phyloP scores from a whole-genome alignment of 2,113 vertebrate species.

The Nycticebus coucang region DNA sequence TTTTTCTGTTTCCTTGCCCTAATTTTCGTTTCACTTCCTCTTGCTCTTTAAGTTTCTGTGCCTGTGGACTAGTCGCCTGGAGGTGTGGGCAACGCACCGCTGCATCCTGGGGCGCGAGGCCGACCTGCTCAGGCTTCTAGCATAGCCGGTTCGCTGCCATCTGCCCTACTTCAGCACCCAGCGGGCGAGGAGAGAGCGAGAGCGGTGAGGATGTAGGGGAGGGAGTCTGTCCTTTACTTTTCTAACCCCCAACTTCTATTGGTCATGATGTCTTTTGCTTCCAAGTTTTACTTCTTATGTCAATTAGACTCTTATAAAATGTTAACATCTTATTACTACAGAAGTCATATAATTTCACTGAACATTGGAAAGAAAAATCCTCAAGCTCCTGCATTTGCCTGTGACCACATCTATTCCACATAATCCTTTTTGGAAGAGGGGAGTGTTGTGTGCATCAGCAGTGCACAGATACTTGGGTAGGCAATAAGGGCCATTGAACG shows the following conservation, averaged over 20 bases:
- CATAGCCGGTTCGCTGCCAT: no score
- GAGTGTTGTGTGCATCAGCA: background rate
- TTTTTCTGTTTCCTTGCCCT: no score
- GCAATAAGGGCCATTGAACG: background rate
- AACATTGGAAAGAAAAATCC: conserved; percentile 26
- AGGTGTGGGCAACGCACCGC: no score
- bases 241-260: background rate
- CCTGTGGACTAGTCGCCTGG: no score
- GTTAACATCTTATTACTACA: background rate
- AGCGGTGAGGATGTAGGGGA: no score
- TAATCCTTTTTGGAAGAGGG: background rate
- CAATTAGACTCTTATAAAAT: background rate
- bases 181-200: no score
- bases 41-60: no score
- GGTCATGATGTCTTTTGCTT: background rate
- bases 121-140: no score
- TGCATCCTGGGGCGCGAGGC: no score
- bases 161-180: no score
- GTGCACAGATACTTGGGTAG: background rate
- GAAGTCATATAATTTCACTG: background rate
- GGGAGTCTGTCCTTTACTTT: background rate
- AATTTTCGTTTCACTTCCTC: no score
- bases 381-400: background rate
- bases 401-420: background rate
- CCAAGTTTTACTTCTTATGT: background rate